Percentiles rank a stretch among this genome's conserved stretches.
Conservation (phyloP, 2,888 invertebrate genomes). For the Pseudolycoriella hygida region DNA sequence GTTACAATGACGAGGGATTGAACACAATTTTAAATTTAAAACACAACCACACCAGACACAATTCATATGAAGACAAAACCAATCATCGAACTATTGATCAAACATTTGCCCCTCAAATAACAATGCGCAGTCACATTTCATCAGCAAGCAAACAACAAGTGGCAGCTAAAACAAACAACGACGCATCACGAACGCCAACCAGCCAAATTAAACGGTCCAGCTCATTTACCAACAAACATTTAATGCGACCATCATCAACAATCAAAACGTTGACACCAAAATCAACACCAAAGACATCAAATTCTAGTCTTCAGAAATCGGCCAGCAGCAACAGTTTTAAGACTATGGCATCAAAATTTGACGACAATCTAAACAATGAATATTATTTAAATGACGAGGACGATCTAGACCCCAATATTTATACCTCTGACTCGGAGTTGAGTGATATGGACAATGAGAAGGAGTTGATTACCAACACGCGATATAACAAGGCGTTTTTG, state of each 20-base stretch:
- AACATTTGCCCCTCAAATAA: constrained; percentile 8
- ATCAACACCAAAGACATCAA: constrained; percentile 5
- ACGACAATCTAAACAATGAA: constrained; percentile 20
- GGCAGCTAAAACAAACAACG: neutral
- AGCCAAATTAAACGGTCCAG: neutral
- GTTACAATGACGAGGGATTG: neutral
- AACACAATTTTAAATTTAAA: constrained; percentile 9
- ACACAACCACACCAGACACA: constrained; percentile 22
- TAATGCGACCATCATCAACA: constrained; percentile 11
- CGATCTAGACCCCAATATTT: constrained; percentile 15
- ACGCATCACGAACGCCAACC: neutral
- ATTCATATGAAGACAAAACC: constrained; percentile 22
- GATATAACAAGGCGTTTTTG: constrained; percentile 56
- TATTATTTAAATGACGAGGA: constrained; percentile 30
- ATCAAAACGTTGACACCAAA: neutral
- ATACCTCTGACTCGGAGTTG: constrained; percentile 21
- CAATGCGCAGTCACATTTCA: neutral
- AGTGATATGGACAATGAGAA: constrained; percentile 7
- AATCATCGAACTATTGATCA: constrained; percentile 13
- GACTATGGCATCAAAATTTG: constrained; percentile 16
- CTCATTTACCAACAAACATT: neutral
- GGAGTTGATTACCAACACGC: constrained; percentile 33
- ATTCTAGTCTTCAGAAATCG: constrained; percentile 22
- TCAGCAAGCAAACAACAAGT: neutral
- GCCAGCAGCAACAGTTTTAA: constrained; percentile 28